Evolutionary conservation across 2,797 vertebrate species (phyloP), one percentile per base, ranked within the genome.

Genomic region (Clarias laeviceps): DNA sequence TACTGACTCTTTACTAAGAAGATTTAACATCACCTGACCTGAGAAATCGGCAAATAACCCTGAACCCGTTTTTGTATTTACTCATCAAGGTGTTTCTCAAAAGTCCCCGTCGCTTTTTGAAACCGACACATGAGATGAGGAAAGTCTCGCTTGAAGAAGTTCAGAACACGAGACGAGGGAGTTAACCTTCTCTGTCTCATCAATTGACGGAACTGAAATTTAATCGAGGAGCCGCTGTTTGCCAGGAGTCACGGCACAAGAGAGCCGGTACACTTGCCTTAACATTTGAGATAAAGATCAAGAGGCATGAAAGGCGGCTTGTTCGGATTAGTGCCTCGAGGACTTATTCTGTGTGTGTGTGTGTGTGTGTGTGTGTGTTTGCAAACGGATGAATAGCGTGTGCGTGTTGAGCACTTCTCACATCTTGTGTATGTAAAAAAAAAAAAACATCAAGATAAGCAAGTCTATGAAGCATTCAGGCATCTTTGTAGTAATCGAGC

Each of bases 281-380:
- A 85, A 81, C 78, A 65, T 85, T 74, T 50, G 22, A 85, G 84
- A 85, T 80, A 85, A 85, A 81, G 84, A 85, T 85, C 78, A 20
- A 27, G 57, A 65, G 78, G 57, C 78, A 65, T 85, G 62, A 81
- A 80, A 81, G 29, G 68, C 29, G 68, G 69, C 78, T 74, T 81
- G 84, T 85, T 54, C 59, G 40, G 84, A 74, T 64, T 74, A 85
- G 59, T 40, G 78, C 84, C 84, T 81, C 17, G 57, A 74, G 78
- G 68, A 32, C 8, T 12, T 81, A 37, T 20, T 74, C 22, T 15
- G 37, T 80, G 37, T 85, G 77, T 64, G 83, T 70, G n/a, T n/a
- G n/a, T n/a, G 27, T 79, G 74, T 37, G 37, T 40, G 34, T 5
- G 37, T 80, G 37, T 85, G 77, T 64, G 83, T 80, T 45, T 80